Conservation (phyloP, 2,888 invertebrate genomes). For the Acleris holmiana region DNA sequence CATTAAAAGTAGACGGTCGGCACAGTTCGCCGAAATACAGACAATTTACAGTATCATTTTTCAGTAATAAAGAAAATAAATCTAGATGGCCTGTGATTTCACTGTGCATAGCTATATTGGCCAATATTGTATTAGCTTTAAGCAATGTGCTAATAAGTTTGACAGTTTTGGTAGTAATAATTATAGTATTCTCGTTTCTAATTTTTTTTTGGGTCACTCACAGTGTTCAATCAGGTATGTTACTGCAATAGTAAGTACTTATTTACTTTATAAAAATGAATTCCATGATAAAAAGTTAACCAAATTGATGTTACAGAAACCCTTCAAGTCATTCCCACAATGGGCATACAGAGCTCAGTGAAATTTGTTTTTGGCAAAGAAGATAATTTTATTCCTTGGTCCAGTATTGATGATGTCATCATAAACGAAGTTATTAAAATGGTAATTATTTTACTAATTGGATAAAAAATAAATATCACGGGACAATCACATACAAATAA, state of each 20-base stretch:
- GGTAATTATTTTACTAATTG: slow-evolving; percentile 51
- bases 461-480: too few species aligned
- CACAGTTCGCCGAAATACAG: slow-evolving; percentile 62
- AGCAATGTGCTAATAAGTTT: slow-evolving; percentile 64
- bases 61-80: slow-evolving; percentile 56
- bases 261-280: neutral
- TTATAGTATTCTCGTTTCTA: slow-evolving; percentile 64
- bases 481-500: too few species aligned
- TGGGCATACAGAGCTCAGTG: slow-evolving; percentile 73
- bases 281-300: neutral
- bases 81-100: slow-evolving; percentile 61
- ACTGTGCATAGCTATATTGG: slow-evolving; percentile 62
- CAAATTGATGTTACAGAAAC: slow-evolving; percentile 65
- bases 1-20: slow-evolving; percentile 57
- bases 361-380: slow-evolving; percentile 74
- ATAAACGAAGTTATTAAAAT: slow-evolving; percentile 80
- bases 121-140: slow-evolving; percentile 62
- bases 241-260: slow-evolving; percentile 13
- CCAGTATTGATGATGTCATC: slow-evolving; percentile 73
- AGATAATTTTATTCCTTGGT: slow-evolving; percentile 73
- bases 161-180: slow-evolving; percentile 60
- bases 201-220: slow-evolving; percentile 75
- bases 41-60: slow-evolving; percentile 66
- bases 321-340: slow-evolving; percentile 71
- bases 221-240: slow-evolving; percentile 73